A percentile compares a stretch with the other conserved stretches of the same genome.
These are phyloP conservation scores for Orchesella cincta DNA, from an alignment of 1,140 invertebrate species.

Conservation along the genomic window DNA sequence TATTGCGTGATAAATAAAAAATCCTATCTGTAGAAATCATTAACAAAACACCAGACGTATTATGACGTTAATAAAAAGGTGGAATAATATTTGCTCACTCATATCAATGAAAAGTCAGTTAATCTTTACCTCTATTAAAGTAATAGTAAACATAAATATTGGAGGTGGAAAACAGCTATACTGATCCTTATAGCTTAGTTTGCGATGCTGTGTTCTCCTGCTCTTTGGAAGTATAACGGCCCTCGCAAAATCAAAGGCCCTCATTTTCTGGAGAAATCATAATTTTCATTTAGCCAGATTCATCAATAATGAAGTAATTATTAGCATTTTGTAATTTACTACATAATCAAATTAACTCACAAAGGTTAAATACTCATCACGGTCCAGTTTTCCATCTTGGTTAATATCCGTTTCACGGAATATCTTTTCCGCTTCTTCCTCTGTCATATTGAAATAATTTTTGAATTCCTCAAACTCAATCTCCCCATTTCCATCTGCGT, in stretches of 20 bases:
- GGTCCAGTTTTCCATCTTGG: constrained; percentile 72
- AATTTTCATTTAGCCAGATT: too few species aligned
- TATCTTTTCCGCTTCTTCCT: constrained; percentile 70
- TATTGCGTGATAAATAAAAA: constrained; percentile 13
- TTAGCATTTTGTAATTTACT: background rate
- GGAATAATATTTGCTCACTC: background rate
- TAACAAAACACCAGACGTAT: background rate
- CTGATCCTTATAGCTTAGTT: constrained; percentile 76
- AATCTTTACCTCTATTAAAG: constrained; percentile 56
- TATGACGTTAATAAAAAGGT: background rate
- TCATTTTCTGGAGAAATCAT: constrained; percentile 33
- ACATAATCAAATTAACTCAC: constrained; percentile 57
- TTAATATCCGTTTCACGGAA: constrained; percentile 70
- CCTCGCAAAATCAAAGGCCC: constrained; percentile 29
- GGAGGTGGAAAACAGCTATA: constrained; percentile 84
- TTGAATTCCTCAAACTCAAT: constrained; percentile 73
- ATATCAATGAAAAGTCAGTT: too few species aligned
- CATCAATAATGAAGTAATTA: too few species aligned
- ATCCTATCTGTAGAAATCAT: background rate
- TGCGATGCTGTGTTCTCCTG: constrained; percentile 3
- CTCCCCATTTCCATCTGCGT: constrained; percentile 67
- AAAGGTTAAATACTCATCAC: constrained; percentile 77
- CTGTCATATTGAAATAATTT: constrained; percentile 71
- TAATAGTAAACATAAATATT: constrained; percentile 73
- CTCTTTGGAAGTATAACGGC: constrained; percentile 34